Evolutionary conservation across 2,888 invertebrate genomes (phyloP).

Genomic region (Hypsopygia costalis): DNA sequence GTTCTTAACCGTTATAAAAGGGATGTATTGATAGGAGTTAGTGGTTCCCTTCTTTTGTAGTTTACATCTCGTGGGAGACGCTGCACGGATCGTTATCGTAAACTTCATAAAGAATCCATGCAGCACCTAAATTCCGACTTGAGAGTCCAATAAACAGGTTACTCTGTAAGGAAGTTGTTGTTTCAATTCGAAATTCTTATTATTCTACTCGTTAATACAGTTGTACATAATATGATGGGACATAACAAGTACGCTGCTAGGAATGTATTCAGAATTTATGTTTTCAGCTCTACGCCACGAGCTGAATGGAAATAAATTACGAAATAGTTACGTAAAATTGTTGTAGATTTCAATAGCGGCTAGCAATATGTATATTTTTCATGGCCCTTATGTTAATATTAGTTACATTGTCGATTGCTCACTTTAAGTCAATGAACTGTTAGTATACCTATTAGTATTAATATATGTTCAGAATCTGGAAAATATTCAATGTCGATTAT

Average conservation of each 20-base stretch:
- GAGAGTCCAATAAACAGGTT: conserved; percentile 14
- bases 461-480: no score
- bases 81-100: conserved; percentile 32
- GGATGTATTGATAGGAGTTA: conserved; percentile 46
- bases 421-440: no score
- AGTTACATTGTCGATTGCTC: no score
- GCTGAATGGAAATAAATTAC: background rate
- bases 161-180: background rate
- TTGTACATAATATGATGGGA: no score
- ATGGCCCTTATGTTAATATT: no score
- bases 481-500: no score
- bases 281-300: background rate
- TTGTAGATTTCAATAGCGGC: no score
- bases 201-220: background rate
- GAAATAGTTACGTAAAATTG: no score
- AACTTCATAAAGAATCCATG: conserved; percentile 33
- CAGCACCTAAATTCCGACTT: conserved; percentile 17
- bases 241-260: no score
- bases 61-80: conserved; percentile 39
- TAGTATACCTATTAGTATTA: no score
- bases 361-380: no score
- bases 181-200: background rate
- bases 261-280: no score
- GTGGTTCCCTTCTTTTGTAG: conserved; percentile 50
- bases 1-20: conserved; percentile 54